These are phyloP conservation scores for Nudaria mundana DNA, from an alignment of 2,888 invertebrate species.

Conservation along the genomic window DNA sequence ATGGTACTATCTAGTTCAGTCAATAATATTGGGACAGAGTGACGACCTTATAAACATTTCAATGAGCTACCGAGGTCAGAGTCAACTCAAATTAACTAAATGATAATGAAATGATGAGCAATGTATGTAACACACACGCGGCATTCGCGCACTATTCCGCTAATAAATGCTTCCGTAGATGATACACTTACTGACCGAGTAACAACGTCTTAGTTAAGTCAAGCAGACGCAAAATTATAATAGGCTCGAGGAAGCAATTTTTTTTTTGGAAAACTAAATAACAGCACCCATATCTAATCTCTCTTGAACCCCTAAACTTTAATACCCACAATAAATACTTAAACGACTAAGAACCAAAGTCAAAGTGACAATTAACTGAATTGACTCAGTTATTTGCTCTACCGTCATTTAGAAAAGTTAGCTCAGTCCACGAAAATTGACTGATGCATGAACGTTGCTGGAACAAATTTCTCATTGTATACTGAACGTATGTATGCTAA, in stretches of 20 bases:
- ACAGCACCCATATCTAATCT: too few species aligned
- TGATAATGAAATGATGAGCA: conserved; percentile 15
- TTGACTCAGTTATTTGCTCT: too few species aligned
- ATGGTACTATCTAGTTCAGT: not conserved
- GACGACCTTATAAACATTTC: not conserved
- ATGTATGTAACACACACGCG: conserved; percentile 10
- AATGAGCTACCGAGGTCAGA: conserved; percentile 30
- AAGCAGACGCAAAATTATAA: not conserved
- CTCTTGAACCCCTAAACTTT: too few species aligned
- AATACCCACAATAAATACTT: too few species aligned
- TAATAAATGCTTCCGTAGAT: conserved; percentile 29
- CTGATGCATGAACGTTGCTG: too few species aligned
- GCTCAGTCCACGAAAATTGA: too few species aligned
- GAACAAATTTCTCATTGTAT: too few species aligned
- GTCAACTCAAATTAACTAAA: conserved; percentile 10
- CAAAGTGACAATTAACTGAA: too few species aligned
- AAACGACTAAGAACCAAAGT: too few species aligned
- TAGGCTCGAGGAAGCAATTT: not conserved
- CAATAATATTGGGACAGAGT: not conserved
- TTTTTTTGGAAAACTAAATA: too few species aligned
- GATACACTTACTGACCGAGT: not conserved
- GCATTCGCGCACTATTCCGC: conserved; percentile 27
- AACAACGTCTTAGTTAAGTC: not conserved
- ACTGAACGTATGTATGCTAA: too few species aligned
- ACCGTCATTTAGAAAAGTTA: too few species aligned